Evolutionary conservation across 2,113 vertebrate species (phyloP), one percentile per base, ranked within the genome.

Genomic region (Anguilla japonica): DNA sequence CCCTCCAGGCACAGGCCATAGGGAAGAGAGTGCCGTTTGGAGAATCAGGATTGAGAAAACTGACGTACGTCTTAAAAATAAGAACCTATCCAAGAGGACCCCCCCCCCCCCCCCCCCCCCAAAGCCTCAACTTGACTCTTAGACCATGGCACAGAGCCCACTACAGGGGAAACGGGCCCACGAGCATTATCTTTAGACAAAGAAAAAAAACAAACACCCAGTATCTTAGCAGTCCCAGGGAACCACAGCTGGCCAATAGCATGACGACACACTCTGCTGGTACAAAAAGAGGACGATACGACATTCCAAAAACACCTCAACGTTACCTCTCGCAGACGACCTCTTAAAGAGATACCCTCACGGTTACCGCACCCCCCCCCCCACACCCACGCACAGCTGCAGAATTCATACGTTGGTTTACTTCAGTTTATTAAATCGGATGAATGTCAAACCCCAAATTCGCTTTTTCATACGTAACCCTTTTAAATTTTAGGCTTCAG

Each of bases 221-320:
- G 22, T 13, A 75, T 9, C 8, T 75, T 75, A 75, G n/a, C n/a
- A 29, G 60, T n/a, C 67, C 67, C 67, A 75, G n/a, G n/a, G n/a
- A 75, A 75, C 1, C 67, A 34, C 9, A 26, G 60, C 60, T 63
- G 67, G 16, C 67, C 67, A 34, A 75, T 34, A 11, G 26, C n/a
- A 14, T 13, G 67, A 34, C 67, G 67, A 26, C 11, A 75, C n/a
- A 75, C 67, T 75, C 67, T 34, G 9, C 22, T 11, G 9, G 26
- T 75, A 13, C 67, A 34, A 29, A 75, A 75, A 34, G n/a, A 34
- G 56, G 53, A 34, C 34, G 84, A 46, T 26, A 7, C 41, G 75
- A 87, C 87, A 86, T 89, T 91, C 90, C 90, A 84, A 16, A 53
- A 34, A 75, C 67, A 34, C 67, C n/a, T 26, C 60, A 22, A 7